A percentile compares a stretch with the other conserved stretches of the same genome.
These are phyloP conservation scores for Morpho deidamia DNA, from an alignment of 2,888 invertebrate species.

Conservation along the genomic window DNA sequence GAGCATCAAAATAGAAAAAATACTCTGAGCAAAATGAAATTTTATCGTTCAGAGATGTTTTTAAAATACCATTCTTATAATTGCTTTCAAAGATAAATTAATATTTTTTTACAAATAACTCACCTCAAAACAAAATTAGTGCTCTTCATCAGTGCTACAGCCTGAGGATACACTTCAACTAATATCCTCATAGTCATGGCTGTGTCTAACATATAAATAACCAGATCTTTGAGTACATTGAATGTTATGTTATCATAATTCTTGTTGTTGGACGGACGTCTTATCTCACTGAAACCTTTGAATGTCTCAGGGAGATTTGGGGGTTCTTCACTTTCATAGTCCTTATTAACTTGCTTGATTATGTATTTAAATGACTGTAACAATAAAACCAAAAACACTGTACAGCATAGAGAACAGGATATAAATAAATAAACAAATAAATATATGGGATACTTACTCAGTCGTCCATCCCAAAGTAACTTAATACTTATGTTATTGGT, in stretches of 20 bases:
- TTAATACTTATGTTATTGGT: too few relatives aligned
- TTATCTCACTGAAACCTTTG: conserved; percentile 63
- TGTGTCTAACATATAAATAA: conserved; percentile 83
- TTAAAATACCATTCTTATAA: too few relatives aligned
- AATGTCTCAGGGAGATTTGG: conserved; percentile 69
- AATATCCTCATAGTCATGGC: conserved; percentile 83
- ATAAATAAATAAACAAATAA: too few relatives aligned
- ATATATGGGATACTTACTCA: too few relatives aligned
- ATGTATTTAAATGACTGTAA: conserved; percentile 68
- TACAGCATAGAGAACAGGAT: too few relatives aligned
- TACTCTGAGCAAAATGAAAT: too few relatives aligned
- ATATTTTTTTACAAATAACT: conserved; percentile 26
- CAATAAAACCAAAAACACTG: conserved; percentile 11
- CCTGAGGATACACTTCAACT: conserved; percentile 81
- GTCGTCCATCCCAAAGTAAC: too few relatives aligned
- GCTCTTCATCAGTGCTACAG: conserved; percentile 71
- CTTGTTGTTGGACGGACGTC: conserved; percentile 44
- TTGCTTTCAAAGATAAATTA: not conserved
- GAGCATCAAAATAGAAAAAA: too few relatives aligned
- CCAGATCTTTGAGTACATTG: conserved; percentile 79
- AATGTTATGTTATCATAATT: conserved; percentile 55
- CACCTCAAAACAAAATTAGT: conserved; percentile 79
- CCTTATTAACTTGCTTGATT: conserved; percentile 71
- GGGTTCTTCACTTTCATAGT: conserved; percentile 59
- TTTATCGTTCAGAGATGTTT: too few relatives aligned